Percentiles rank a stretch among this genome's conserved stretches.
These are phyloP conservation scores for Cyanocitta stelleri DNA, from an alignment of 2,113 vertebrate genomes.

Conservation along the genomic window DNA sequence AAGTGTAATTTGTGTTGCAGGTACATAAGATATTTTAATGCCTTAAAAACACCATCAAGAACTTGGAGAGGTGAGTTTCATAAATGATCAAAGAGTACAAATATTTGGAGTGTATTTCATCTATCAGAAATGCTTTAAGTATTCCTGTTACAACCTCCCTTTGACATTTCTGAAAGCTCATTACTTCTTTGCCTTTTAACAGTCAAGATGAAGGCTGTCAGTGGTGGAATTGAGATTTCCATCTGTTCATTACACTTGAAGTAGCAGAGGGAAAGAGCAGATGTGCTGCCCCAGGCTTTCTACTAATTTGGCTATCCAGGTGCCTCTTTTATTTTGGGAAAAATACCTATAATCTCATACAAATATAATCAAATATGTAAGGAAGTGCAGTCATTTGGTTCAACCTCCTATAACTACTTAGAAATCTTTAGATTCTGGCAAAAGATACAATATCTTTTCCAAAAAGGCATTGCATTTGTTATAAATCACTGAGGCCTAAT, in stretches of 20 bases:
- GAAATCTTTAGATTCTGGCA: neutral
- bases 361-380: neutral
- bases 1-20: neutral
- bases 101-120: neutral
- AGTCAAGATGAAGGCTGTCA: neutral
- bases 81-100: neutral
- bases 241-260: neutral
- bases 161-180: neutral
- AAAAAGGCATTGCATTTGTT: neutral
- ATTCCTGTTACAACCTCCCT: neutral
- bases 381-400: neutral
- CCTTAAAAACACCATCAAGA: neutral
- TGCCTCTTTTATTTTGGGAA: neutral
- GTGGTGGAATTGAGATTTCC: neutral
- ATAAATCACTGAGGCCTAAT: neutral
- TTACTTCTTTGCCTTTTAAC: neutral
- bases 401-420: neutral
- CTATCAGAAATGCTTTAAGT: neutral
- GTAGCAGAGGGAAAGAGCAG: neutral
- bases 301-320: neutral
- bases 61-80: neutral
- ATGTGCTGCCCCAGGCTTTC: constrained; percentile 20
- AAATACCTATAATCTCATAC: neutral
- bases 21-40: neutral
- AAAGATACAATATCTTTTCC: neutral